Evolutionary conservation across 2,113 vertebrate genomes (phyloP).

Genomic region (Lonchura striata): DNA sequence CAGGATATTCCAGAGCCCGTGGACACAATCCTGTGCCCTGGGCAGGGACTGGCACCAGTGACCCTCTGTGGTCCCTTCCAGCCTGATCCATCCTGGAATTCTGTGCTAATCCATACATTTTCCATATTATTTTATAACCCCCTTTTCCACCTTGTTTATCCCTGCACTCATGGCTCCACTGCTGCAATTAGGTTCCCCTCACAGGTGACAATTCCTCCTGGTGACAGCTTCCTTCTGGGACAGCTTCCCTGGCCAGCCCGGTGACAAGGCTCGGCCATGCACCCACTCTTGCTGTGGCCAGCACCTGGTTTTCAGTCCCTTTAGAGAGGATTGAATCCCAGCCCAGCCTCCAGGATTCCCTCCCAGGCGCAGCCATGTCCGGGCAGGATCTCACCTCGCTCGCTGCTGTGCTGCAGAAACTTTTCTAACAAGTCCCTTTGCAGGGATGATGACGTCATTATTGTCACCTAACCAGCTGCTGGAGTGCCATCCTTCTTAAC

Average conservation of each 20-base stretch:
- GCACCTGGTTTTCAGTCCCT: background rate
- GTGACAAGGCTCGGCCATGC: background rate
- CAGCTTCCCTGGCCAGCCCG: background rate
- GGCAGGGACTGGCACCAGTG: background rate
- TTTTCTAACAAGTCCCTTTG: background rate
- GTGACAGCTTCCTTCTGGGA: background rate
- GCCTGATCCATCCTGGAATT: background rate
- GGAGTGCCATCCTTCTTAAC: background rate
- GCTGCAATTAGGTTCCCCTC: background rate
- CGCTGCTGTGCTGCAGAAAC: rapidly evolving
- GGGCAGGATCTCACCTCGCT: rapidly evolving
- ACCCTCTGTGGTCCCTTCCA: background rate
- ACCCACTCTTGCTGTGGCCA: background rate
- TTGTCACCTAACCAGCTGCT: background rate
- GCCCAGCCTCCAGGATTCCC: background rate
- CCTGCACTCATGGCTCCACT: background rate
- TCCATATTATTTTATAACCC: background rate
- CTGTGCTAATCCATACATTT: background rate
- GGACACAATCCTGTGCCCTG: background rate
- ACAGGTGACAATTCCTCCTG: background rate
- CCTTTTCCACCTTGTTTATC: background rate
- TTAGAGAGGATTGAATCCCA: background rate
- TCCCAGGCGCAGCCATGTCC: background rate
- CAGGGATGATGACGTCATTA: rapidly evolving
- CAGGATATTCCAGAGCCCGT: background rate